Evolutionary conservation across 64 coral and sea anemone genomes (phyloP), one percentile per base, ranked within the genome.

Genomic region (Astreopora myriophthalma): DNA sequence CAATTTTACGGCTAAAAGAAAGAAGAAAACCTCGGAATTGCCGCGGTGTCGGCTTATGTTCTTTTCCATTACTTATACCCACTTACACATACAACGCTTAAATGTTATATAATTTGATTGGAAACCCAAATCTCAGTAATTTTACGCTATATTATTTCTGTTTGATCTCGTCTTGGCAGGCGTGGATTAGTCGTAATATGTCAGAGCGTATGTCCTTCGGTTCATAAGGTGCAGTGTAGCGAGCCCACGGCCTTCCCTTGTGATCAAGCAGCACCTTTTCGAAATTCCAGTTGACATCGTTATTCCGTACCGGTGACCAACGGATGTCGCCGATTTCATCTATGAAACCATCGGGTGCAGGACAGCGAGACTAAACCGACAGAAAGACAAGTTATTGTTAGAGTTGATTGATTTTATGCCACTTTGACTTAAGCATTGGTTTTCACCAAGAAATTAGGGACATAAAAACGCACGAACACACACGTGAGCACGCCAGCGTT

Each of bases 251-350:
- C 16, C 87, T 80, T 8, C 93, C 93, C 6, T 67, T 85, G 73
- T 95, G 93, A 65, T 95, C 93, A 37, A 95, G 70, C 34, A 95
- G 61, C 13, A 95, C 11, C 82, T 95, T 95, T 64, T 95, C 93
- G 44, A 95, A 95, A 71, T 95, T 95, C 93, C 93, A 95, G 33
- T 89, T 95, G 72, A 95, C 35, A 57, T 95, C 93, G 23, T 95
- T 31, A 44, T 87, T 95, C 19, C 88, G 58, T 19, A 95, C 81
- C 9, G 93, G 93, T 10, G 88, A 86, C 87, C 88, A 95, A 0
- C 55, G 34, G 33, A 95, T 90, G 29, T 80, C 71, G 5, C 44
- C 67, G 0, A 87, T 6, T 25, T 95, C 79, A 67, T 91, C 88
- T 42, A 95, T 90, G 48, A 86, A 89, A 9, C 87, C 69, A 25